Evolutionary conservation across 1,140 invertebrate genomes (phyloP).

Genomic region (Pogonomyrmex barbatus): DNA sequence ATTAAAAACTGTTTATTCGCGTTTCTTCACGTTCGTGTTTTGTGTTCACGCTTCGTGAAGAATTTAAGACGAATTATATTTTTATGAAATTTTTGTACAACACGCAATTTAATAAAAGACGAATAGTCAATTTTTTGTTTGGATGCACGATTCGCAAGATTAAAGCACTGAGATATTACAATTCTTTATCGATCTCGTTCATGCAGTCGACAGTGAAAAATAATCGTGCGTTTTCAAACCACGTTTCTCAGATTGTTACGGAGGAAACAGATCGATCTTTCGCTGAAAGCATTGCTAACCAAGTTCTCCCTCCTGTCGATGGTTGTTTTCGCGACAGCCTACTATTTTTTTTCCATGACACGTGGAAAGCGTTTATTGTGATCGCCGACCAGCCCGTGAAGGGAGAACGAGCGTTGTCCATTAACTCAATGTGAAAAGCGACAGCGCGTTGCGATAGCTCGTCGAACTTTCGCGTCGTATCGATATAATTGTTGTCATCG

Average conservation of each 20-base stretch:
- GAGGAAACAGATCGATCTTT: constrained; percentile 27
- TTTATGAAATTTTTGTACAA: neutral
- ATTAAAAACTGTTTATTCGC: neutral
- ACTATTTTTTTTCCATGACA: constrained; percentile 17
- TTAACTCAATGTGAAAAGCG: constrained; percentile 46
- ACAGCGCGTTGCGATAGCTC: constrained; percentile 12
- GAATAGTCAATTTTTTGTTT: neutral
- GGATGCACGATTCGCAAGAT: neutral
- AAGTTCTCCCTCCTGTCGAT: neutral
- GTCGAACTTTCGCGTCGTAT: constrained; percentile 21
- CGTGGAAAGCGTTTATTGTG: constrained; percentile 36
- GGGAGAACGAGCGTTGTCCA: constrained; percentile 18
- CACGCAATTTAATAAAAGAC: neutral
- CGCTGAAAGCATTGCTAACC: neutral
- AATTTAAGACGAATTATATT: neutral
- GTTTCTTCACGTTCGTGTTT: neutral
- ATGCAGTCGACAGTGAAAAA: neutral
- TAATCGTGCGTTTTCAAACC: neutral
- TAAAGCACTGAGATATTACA: neutral
- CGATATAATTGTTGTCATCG: neutral
- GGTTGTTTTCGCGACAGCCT: constrained; percentile 12
- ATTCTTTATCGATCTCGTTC: neutral
- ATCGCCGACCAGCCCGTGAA: constrained; percentile 2
- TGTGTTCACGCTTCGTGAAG: neutral
- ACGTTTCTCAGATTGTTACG: constrained; percentile 11